Conservation (phyloP, 2,888 invertebrate genomes). For the Steinernema carpocapsae region DNA sequence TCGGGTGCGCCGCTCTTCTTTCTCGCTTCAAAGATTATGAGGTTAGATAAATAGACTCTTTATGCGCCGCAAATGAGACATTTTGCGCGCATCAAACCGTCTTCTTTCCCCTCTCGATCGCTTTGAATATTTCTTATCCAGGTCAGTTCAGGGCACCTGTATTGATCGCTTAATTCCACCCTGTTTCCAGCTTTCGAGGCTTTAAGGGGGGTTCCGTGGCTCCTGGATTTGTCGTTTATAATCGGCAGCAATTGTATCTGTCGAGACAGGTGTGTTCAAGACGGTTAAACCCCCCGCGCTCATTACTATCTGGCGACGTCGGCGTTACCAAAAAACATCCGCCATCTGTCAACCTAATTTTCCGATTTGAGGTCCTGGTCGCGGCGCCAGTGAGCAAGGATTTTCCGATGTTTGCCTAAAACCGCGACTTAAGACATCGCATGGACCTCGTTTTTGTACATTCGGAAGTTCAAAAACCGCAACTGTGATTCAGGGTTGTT, state of each 20-base stretch:
- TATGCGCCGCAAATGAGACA: conserved; percentile 29
- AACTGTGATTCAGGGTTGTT: too few relatives aligned
- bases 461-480: too few relatives aligned
- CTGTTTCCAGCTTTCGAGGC: not conserved
- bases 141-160: not conserved
- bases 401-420: conserved; percentile 22
- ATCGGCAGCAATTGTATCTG: conserved; percentile 29
- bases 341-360: conserved; percentile 34
- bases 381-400: conserved; percentile 19
- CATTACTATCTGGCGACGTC: conserved; percentile 28
- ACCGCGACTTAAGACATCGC: conserved; percentile 3
- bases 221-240: not conserved
- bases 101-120: conserved; percentile 2
- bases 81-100: conserved; percentile 31
- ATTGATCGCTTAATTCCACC: conserved; percentile 19
- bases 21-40: conserved; percentile 30
- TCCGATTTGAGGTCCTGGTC: conserved; percentile 15
- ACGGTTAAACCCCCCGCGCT: conserved; percentile 31
- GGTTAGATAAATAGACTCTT: conserved; percentile 35
- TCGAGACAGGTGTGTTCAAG: conserved; percentile 10
- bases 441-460: too few relatives aligned
- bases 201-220: not conserved
- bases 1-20: conserved; percentile 25
- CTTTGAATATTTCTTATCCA: conserved; percentile 26
- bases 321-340: conserved; percentile 34